Base-by-base conservation (phyloP, 2,113 vertebrate genomes). In the Loxodonta africana region DNA sequence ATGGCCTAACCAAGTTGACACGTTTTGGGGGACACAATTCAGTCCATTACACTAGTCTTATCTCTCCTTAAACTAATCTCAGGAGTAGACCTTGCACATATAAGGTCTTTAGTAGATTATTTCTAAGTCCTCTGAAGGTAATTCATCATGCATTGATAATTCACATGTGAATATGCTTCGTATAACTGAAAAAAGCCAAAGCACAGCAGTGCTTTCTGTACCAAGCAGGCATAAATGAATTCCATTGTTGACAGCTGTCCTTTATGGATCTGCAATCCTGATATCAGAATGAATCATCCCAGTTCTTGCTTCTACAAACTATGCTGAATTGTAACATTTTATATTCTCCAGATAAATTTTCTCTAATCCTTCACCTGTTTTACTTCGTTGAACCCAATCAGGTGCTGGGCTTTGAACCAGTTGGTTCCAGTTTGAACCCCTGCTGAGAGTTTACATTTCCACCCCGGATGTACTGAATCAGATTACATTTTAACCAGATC, bases 241-340 rank as follows among this genome's bases (percentile, higher is more conserved):
- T 74, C 53, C 51, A 44, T 11, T 82, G 44, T 88, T 92, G 91
- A 96, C 81, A 94, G 44, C 88, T 90, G 71, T 90, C 71, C 81
- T 94, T 86, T 57, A 76, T 30, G 76, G 83, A 83, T 83, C 33
- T 97, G 88, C 41, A 65, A 92, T 93, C 90, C 81, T 90, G 80
- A 80, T 96, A 14, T 95, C 51, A 73, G 23, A 48, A 53, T 88
- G 84, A 67, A 25, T 88, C 82, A 95, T 82, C 1, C 12, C 25
- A 77, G 28, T 83, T 91, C 33, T 90, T 65, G 65, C 33, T 95
- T 87, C 76, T 87, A 30, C 71, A 92, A 62, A 81, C 25, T 11
- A 76, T 37, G 9, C 28, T 76, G 71, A 77, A 53, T 23, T 95
- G 48, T 83, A 81, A 87, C 60, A 44, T 92, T 53, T 80, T 23